Conservation (phyloP, 2,888 invertebrate genomes). For the Pemphredon lugubris region DNA sequence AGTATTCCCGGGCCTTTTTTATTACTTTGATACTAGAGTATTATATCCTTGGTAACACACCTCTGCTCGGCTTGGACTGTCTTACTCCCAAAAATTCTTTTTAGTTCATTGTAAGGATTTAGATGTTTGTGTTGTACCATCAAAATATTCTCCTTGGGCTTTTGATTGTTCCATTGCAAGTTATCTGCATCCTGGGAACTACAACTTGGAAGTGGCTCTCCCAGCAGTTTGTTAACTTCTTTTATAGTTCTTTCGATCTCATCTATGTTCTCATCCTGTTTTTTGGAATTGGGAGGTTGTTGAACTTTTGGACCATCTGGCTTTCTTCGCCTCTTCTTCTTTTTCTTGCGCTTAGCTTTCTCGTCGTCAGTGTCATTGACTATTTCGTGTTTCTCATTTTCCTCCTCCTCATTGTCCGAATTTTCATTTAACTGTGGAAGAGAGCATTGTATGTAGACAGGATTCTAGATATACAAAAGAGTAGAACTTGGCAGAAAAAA, state of each 20-base stretch:
- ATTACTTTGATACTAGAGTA: neutral
- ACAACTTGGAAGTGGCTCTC: conserved; percentile 81
- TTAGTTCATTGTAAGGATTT: conserved; percentile 91
- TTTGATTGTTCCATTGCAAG: conserved; percentile 46
- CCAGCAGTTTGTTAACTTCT: conserved; percentile 86
- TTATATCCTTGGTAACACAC: conserved; percentile 66
- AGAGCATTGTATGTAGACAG: neutral
- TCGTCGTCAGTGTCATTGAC: conserved; percentile 62
- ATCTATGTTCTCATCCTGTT: conserved; percentile 82
- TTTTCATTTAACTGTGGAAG: conserved; percentile 85
- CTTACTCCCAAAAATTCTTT: conserved; percentile 90
- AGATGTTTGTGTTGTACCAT: conserved; percentile 87
- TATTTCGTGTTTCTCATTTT: conserved; percentile 82
- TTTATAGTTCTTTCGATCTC: conserved; percentile 86
- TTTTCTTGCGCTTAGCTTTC: conserved; percentile 84
- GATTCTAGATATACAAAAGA: too few relatives aligned
- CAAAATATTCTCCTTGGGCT: conserved; percentile 82
- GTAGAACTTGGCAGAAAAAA: too few relatives aligned
- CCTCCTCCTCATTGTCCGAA: conserved; percentile 86
- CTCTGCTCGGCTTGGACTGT: conserved; percentile 87
- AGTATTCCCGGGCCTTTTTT: neutral
- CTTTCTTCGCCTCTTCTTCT: conserved; percentile 85
- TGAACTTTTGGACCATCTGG: conserved; percentile 65
- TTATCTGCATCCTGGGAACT: conserved; percentile 67
- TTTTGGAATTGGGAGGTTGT: conserved; percentile 55